Evolutionary conservation across 2,113 vertebrate species (phyloP).

Genomic region (Ochotona curzoniae): DNA sequence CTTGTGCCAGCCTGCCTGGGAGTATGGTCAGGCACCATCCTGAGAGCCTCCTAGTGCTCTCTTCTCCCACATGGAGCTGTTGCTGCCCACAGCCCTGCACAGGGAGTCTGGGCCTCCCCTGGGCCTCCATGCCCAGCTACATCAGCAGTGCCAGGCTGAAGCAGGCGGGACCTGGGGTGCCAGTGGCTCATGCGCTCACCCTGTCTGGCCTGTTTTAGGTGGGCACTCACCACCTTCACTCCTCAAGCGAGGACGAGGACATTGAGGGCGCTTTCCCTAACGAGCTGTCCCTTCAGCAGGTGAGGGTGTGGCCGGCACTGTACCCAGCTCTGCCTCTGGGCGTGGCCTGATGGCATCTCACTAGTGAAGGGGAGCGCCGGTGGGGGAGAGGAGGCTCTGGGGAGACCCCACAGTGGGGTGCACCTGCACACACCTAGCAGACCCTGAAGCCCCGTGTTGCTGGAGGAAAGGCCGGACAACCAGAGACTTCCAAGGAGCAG

Average conservation of each 20-base stretch:
- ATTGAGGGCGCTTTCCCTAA: conserved; percentile 95
- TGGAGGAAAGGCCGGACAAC: background rate
- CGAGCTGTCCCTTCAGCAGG: conserved; percentile 96
- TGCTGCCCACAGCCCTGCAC: no score
- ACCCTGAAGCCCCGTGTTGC: background rate
- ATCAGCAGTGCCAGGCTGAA: background rate
- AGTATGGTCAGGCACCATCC: background rate
- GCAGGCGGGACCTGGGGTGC: background rate
- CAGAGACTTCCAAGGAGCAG: background rate
- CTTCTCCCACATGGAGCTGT: background rate
- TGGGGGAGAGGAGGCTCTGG: conserved; percentile 13
- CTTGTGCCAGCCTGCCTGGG: background rate
- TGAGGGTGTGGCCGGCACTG: conserved; percentile 77
- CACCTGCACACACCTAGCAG: background rate
- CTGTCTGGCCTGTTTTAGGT: conserved; percentile 87
- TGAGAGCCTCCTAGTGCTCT: no score
- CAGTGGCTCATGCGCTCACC: conserved; percentile 14
- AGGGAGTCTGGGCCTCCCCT: background rate
- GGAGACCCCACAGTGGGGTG: background rate
- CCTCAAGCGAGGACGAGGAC: conserved; percentile 97
- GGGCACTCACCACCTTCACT: conserved; percentile 96
- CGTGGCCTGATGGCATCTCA: fast-evolving
- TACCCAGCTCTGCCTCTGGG: conserved; percentile 5
- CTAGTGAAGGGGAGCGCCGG: background rate
- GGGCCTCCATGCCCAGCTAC: background rate